Base-by-base conservation (phyloP, 2,888 invertebrate genomes). In the Drosophila heteroneura region DNA sequence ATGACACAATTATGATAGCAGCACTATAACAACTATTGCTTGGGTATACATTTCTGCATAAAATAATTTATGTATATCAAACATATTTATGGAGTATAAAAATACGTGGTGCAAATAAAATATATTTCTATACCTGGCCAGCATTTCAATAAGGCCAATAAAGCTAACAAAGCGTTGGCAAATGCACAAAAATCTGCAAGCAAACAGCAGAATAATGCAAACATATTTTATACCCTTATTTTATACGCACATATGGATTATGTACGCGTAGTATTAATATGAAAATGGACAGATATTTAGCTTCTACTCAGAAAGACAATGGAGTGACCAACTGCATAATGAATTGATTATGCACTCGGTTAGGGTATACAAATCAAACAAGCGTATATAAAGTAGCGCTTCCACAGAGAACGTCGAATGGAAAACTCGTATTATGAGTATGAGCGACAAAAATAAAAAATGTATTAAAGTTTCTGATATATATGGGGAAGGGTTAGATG, bases 401-500 rank as follows among this genome's bases (percentile, higher is more conserved):
- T 49, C 67, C 44, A 7, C 54, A 65, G 44, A 26, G 22, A 41
- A n/a, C 19, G 61, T 63, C 39, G 58, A 56, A n/a, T 52, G 37
- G 54, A 58, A 71, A 54, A 26, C 14, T 39, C 14, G 9, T n/a
- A 70, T 64, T 59, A 69, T 70, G 69, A 72, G 47, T 47, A 9
- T 59, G 60, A 61, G 49, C 56, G 52, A 64, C 32, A 64, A 61
- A 70, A 66, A 70, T 51, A 22, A 57, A 69, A 83, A 74, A 54
- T 74, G 14, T 58, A 61, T 66, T 56, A 61, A 70, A 73, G 47
- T 49, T 49, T 39, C 22, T 28, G 26, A 26, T 61, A 16, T 56
- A 16, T 28, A 7, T 26, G 35, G 22, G 32, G 28, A 16, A 28
- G 53, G 49, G 61, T 67, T 60, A 51, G 58, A 54, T 10, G 41